Evolutionary conservation across 2,888 invertebrate genomes (phyloP).

Genomic region (Xanthorhoe spadicearia): DNA sequence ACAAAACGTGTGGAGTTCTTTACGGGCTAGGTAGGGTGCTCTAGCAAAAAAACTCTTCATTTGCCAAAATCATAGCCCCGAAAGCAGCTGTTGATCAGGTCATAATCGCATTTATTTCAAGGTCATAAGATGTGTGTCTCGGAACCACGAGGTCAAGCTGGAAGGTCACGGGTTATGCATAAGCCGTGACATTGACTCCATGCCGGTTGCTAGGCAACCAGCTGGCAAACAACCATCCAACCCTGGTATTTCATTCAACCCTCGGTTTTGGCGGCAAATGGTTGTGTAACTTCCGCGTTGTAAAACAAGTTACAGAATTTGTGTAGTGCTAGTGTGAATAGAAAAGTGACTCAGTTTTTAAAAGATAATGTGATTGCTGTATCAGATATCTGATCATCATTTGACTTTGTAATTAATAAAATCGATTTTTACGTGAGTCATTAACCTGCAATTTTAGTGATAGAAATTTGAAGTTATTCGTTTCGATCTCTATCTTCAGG

Average conservation of each 20-base stretch:
- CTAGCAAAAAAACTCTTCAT: not conserved
- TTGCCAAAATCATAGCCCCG: not conserved
- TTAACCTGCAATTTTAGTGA: not conserved
- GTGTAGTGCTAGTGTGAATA: not conserved
- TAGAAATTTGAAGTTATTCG: not conserved
- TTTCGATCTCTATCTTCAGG: not conserved
- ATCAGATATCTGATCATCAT: not conserved
- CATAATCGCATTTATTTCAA: conserved; percentile 9
- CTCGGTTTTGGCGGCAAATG: conserved; percentile 33
- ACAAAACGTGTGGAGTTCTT: no score
- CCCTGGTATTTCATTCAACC: conserved; percentile 61
- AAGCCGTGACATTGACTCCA: conserved; percentile 72
- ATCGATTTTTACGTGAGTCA: not conserved
- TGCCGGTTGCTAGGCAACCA: conserved; percentile 68
- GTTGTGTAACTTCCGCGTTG: conserved; percentile 37
- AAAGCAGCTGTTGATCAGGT: not conserved
- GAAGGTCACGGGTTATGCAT: conserved; percentile 68
- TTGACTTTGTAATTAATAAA: not conserved
- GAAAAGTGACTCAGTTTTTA: not conserved
- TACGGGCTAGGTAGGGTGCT: no score
- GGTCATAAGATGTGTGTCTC: conserved; percentile 29
- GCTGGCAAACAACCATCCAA: conserved; percentile 63
- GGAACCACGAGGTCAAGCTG: conserved; percentile 62
- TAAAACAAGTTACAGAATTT: not conserved
- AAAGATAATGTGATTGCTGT: not conserved